Conservation (phyloP, 2,113 vertebrate genomes). For the Chaetorhynchus papuensis region DNA sequence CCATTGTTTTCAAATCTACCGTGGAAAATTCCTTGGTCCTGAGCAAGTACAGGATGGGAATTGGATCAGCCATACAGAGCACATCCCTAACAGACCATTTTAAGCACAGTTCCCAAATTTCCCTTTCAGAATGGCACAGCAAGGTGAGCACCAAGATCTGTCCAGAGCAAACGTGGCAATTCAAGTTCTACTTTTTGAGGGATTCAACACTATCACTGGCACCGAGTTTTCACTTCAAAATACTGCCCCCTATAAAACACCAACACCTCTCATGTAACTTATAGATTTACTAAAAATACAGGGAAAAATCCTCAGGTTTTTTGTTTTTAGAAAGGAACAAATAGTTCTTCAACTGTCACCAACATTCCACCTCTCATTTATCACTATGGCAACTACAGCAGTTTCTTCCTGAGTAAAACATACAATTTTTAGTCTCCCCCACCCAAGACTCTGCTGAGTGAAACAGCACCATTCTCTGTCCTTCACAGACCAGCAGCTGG, state of each 20-base stretch:
- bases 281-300: neutral
- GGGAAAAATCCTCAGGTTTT: neutral
- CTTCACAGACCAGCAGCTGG: neutral
- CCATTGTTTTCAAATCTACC: neutral
- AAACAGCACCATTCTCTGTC: neutral
- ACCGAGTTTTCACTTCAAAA: neutral
- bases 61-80: rapidly evolving
- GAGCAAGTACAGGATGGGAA: neutral
- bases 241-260: neutral
- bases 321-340: constrained; percentile 40
- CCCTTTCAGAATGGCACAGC: neutral
- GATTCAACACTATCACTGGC: neutral
- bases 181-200: neutral
- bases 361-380: constrained; percentile 26
- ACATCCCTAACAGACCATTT: neutral
- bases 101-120: neutral
- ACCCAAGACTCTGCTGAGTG: neutral
- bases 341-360: constrained; percentile 8
- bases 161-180: neutral
- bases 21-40: neutral
- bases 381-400: constrained; percentile 30
- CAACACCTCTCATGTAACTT: neutral
- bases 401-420: neutral
- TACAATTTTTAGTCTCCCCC: neutral
- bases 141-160: neutral